These are phyloP conservation scores for Electrophaes corylata DNA, from an alignment of 2,888 invertebrate genomes.

Conservation along the genomic window DNA sequence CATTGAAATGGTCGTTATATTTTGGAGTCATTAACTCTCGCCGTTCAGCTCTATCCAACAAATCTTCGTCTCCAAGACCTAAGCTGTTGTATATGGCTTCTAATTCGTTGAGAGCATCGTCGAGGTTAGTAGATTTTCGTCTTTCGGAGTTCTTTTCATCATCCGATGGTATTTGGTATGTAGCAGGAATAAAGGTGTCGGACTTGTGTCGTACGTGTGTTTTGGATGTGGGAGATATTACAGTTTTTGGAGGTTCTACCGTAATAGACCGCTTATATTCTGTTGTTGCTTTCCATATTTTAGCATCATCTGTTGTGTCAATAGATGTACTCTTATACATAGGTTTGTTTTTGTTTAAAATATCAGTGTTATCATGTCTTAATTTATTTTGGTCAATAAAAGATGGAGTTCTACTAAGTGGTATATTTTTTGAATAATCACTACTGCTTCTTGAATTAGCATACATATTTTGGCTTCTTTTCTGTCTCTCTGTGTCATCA, in stretches of 20 bases:
- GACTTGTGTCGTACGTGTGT: slow-evolving; percentile 78
- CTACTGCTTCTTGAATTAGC: slow-evolving; percentile 68
- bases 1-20: slow-evolving; percentile 75
- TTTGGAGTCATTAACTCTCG: slow-evolving; percentile 86
- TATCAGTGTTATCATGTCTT: slow-evolving; percentile 54
- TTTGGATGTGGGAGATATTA: slow-evolving; percentile 66
- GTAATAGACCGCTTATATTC: slow-evolving; percentile 75
- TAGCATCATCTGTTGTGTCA: slow-evolving; percentile 71
- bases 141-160: slow-evolving; percentile 79
- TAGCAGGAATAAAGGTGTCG: slow-evolving; percentile 68
- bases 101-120: slow-evolving; percentile 94
- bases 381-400: slow-evolving; percentile 56
- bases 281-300: slow-evolving; percentile 79
- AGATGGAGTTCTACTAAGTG: slow-evolving; percentile 51
- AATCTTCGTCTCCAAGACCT: slow-evolving; percentile 92
- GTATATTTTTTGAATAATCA: slow-evolving; percentile 63
- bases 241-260: slow-evolving; percentile 64
- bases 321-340: slow-evolving; percentile 57
- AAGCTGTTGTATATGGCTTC: slow-evolving; percentile 96
- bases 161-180: slow-evolving; percentile 73
- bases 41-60: slow-evolving; percentile 91
- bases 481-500: slow-evolving; percentile 79
- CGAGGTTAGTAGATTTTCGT: slow-evolving; percentile 90
- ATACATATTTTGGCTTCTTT: slow-evolving; percentile 64
- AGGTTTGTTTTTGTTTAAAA: slow-evolving; percentile 64